Base-by-base conservation (phyloP, 2,888 invertebrate species). In the Cheilosia scutellata region DNA sequence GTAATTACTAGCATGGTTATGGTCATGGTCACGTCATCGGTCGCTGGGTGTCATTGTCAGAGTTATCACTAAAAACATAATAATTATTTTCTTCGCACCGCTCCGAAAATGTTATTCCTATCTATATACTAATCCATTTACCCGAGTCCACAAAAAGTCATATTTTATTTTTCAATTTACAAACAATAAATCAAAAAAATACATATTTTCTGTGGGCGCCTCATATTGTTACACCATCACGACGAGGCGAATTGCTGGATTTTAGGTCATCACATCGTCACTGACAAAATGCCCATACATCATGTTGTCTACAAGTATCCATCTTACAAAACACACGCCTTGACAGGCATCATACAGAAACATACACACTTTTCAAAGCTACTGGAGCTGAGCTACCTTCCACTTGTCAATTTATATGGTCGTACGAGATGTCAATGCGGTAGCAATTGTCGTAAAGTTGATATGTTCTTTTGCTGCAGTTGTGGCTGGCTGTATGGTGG, bases 401-500 rank as follows among this genome's bases (percentile, higher is more conserved):
- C 77, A 83, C 82, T 77, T 83, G 82, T 72, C 71, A 77, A 78
- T 65, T 82, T 72, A 63, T 79, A 83, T 79, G 83, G 68, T 63
- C 37, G 55, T 78, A 84, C 83, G 74, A 31, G 83, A 75, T 75
- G 83, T 84, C 83, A 79, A 79, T 75, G 83, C 63, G 57, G 83
- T 79, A 79, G 83, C 83, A 84, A 74, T 70, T 74, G 79, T 84
- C 83, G 79, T 78, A 78, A 78, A 68, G 72, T 72, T 78, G 78
- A 74, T 51, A 57, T 60, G 68, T 74, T 83, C 60, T 62, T 68
- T 68, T 40, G 68, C 47, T 57, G 72, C 71, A 74, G 65, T 62
- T 63, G 47, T 33, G 25, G 20, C 20, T 20, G 20, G 20, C 40
- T 11, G 44, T 57, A 9, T 58, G n/a, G n/a, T 20, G 44, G 37